Evolutionary conservation across 2,888 invertebrate species (phyloP), one percentile per base, ranked within the genome.

Genomic region (Clanis bilineata): DNA sequence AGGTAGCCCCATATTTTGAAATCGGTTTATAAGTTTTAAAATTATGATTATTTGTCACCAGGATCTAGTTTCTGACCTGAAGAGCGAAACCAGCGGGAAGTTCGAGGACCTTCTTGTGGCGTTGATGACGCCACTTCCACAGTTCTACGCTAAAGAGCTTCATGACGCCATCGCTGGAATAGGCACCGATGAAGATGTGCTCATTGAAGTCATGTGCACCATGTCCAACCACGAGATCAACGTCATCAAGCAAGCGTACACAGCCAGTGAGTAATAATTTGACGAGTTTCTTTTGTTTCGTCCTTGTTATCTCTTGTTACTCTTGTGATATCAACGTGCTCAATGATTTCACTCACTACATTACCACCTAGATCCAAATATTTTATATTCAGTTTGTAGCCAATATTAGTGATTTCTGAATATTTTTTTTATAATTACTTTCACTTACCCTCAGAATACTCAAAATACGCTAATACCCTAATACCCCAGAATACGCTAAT

Each of bases 171-270:
- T 97, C 83, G 92, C 94, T 41, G 98, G 98, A 0, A 87, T 96
- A 59, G 97, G 97, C 3, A 97, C 97, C 0, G 95, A 96, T 68
- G 97, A 96, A 83, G 96, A 96, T 70, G 95, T 95, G 12, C 94
- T 98, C 58, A 96, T 98, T 62, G 98, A 98, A 86, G 95, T 98
- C 57, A 93, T 98, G 80, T 97, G 97, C 76, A 96, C 98, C 6
- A 93, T 97, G 79, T 96, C 96, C 64, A 98, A 98, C 86, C 93
- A 95, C 60, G 97, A 97, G 82, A 96, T 97, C 67, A 93, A 94
- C 67, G 95, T 95, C 57, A 96, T 97, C 76, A 94, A 96, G 63
- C 94, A 94, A 68, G 95, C 96, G 38, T 97, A 97, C 77, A 94
- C 95, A 72, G 93, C 94, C 70, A 91, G 97, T 97, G 84, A 94